Evolutionary conservation across 2,888 invertebrate genomes (phyloP).

Genomic region (Synanthedon andrenaeformis): DNA sequence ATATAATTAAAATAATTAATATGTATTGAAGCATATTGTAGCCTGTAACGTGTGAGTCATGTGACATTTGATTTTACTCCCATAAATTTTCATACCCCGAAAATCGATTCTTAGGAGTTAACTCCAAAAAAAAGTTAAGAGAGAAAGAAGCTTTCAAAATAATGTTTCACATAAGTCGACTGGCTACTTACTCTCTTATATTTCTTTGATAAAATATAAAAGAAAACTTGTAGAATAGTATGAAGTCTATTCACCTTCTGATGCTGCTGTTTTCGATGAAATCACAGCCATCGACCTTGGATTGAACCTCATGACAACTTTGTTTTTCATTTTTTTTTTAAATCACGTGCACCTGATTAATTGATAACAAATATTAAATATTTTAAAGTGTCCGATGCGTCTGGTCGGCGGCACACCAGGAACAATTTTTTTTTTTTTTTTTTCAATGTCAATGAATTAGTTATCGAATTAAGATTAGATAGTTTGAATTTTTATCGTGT

Average conservation of each 20-base stretch:
- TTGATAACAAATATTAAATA: conserved; percentile 9
- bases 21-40: too few species aligned
- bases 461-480: conserved; percentile 39
- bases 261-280: conserved; percentile 28
- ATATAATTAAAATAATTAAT: too few species aligned
- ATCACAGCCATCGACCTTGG: conserved; percentile 22
- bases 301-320: conserved; percentile 25
- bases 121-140: too few species aligned
- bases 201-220: too few species aligned
- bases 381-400: conserved; percentile 16
- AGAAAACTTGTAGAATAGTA: too few species aligned
- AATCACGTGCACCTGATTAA: neutral
- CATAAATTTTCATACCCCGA: too few species aligned
- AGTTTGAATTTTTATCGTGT: conserved; percentile 30
- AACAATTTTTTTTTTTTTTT: conserved; percentile 31
- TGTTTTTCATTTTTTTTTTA: conserved; percentile 29
- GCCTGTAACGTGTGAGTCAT: too few species aligned
- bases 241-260: conserved; percentile 33
- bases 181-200: too few species aligned
- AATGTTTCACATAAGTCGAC: too few species aligned
- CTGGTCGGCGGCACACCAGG: conserved; percentile 20
- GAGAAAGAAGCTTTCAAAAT: too few species aligned
- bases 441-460: conserved; percentile 18
- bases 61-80: too few species aligned
- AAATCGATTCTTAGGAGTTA: too few species aligned